A percentile compares a stretch with the other conserved stretches of the same genome.
Conservation (phyloP, 35 echinoderm and acorn worm species). For the Lytechinus pictus region DNA sequence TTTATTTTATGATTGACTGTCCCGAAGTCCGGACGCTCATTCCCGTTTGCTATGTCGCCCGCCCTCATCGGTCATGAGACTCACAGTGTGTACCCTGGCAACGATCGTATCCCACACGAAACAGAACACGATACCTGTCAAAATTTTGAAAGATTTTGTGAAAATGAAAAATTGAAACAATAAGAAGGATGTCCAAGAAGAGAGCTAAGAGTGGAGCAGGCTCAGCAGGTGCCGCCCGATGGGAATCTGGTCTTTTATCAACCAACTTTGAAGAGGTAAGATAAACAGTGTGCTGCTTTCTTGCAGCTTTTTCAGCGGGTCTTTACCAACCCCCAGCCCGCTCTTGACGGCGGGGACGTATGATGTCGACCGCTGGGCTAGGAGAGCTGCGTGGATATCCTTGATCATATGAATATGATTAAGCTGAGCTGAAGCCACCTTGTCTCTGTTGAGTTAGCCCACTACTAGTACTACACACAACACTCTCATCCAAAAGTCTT, state of each 20-base stretch:
- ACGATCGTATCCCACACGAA: background rate
- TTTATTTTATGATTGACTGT: no score
- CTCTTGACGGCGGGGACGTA: background rate
- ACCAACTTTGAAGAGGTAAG: slow-evolving; percentile 95
- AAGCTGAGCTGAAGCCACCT: no score
- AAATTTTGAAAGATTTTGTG: background rate
- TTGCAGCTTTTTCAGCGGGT: background rate
- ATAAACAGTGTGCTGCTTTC: background rate
- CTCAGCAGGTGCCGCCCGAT: slow-evolving; percentile 87
- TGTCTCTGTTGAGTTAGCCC: no score
- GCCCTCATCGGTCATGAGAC: background rate
- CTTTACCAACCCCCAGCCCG: background rate
- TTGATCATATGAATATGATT: no score
- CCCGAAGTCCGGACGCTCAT: no score
- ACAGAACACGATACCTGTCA: background rate
- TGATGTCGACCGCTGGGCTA: background rate
- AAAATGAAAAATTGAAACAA: background rate
- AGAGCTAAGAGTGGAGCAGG: slow-evolving; percentile 97
- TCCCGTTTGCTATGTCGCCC: slow-evolving; percentile 5
- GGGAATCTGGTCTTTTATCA: slow-evolving; percentile 92
- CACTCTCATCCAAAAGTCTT: no score
- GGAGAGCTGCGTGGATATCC: no score
- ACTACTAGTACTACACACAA: no score
- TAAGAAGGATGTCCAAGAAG: slow-evolving; percentile 77
- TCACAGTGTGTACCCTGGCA: slow-evolving; percentile 46